A percentile compares a stretch with the other conserved stretches of the same genome.
Evolutionary conservation across 2,113 vertebrate species (phyloP).

Genomic region (Macaca nemestrina): DNA sequence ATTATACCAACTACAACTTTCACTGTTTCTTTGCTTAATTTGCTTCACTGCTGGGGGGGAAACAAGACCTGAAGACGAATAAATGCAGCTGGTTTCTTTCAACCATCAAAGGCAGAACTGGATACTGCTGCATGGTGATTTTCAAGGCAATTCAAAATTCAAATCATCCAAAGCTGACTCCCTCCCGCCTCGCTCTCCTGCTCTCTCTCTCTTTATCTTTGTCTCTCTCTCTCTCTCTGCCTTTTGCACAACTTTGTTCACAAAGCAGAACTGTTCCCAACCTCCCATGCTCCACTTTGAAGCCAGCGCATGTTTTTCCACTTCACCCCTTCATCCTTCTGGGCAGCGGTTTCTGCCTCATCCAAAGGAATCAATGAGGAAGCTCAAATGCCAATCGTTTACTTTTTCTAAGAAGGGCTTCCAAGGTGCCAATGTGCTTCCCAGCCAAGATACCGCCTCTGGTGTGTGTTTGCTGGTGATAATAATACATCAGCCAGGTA

Average conservation of each 20-base stretch:
- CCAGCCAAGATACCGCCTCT: background rate
- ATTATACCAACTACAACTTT: slow-evolving; percentile 49
- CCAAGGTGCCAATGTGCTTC: background rate
- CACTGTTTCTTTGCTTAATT: slow-evolving; percentile 59
- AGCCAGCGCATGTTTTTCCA: background rate
- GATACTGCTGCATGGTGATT: slow-evolving; percentile 43
- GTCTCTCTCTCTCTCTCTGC: background rate
- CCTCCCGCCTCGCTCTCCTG: background rate
- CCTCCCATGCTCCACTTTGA: background rate
- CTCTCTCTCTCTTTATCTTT: too few species aligned
- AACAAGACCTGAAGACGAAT: slow-evolving; percentile 49
- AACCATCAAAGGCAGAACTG: slow-evolving; percentile 64
- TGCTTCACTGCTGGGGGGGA: slow-evolving; percentile 29
- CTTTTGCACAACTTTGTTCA: slow-evolving; percentile 12
- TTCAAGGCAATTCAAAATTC: slow-evolving; percentile 69
- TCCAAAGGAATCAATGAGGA: background rate
- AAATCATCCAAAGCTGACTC: slow-evolving; percentile 47
- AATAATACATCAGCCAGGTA: slow-evolving; percentile 41
- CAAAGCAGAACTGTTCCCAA: background rate
- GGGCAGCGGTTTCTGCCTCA: background rate
- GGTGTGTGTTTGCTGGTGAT: slow-evolving; percentile 21
- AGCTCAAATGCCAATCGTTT: background rate
- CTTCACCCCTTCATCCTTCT: background rate
- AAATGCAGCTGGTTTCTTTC: slow-evolving; percentile 59
- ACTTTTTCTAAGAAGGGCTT: slow-evolving; percentile 60